Evolutionary conservation across 2,888 invertebrate genomes (phyloP).

Genomic region (Andrena haemorrhoa): DNA sequence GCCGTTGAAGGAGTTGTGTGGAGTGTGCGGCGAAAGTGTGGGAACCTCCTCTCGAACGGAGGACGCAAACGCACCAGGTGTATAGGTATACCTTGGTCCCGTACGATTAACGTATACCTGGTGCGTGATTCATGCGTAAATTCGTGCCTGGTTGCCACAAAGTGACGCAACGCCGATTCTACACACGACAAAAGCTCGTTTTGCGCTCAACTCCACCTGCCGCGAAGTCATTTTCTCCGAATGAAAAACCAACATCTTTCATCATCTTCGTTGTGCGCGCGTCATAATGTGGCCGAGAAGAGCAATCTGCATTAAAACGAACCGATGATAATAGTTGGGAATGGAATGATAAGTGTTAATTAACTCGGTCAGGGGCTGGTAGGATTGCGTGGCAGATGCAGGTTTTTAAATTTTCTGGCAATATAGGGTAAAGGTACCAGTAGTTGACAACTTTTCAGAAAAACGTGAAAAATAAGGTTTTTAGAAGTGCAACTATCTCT

Average conservation of each 20-base stretch:
- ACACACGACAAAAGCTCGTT: conserved; percentile 12
- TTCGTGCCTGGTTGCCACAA: conserved; percentile 68
- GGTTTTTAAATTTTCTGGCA: no score
- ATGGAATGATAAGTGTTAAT: no score
- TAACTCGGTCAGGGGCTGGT: no score
- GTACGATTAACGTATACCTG: conserved; percentile 36
- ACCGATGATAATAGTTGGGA: no score
- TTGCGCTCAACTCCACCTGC: conserved; percentile 27
- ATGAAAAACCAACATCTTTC: background rate
- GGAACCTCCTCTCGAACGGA: conserved; percentile 70
- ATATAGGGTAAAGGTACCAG: no score
- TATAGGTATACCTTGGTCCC: conserved; percentile 38
- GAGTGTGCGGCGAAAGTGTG: conserved; percentile 77
- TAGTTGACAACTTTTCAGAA: no score
- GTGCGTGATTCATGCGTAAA: conserved; percentile 76
- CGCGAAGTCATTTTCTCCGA: background rate
- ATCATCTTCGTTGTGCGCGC: no score
- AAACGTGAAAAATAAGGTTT: no score
- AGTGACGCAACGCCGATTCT: conserved; percentile 61
- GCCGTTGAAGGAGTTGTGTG: conserved; percentile 50
- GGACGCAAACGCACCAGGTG: conserved; percentile 54
- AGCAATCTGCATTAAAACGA: no score
- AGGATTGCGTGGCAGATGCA: no score
- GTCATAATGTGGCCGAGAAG: no score
- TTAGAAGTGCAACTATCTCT: no score